Conservation (phyloP, 2,888 invertebrate species). For the Drosophila quinaria region DNA sequence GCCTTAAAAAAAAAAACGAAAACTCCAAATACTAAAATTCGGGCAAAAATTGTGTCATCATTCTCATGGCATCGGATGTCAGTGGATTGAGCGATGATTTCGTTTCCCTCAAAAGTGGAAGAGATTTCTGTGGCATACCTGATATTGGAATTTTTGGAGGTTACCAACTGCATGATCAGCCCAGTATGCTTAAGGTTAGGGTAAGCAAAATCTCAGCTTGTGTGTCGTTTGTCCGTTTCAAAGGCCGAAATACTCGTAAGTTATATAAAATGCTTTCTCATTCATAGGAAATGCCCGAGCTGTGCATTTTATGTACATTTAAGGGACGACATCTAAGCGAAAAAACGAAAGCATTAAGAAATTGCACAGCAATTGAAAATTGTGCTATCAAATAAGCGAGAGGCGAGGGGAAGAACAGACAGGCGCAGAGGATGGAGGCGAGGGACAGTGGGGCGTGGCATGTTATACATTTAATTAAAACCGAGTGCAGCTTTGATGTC, state of each 20-base stretch:
- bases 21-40: too few species aligned
- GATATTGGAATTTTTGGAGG: not conserved
- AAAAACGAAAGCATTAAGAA: slow-evolving; percentile 67
- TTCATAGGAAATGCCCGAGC: slow-evolving; percentile 70
- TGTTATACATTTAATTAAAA: slow-evolving; percentile 76
- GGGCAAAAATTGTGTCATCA: too few species aligned
- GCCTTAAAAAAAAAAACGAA: too few species aligned
- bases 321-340: slow-evolving; percentile 47
- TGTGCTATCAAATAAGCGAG: slow-evolving; percentile 49
- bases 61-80: too few species aligned
- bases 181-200: not conserved
- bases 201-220: slow-evolving; percentile 12
- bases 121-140: too few species aligned
- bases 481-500: slow-evolving; percentile 71
- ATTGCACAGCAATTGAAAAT: slow-evolving; percentile 77
- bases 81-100: too few species aligned
- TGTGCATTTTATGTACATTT: slow-evolving; percentile 76
- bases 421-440: not conserved
- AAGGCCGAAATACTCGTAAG: slow-evolving; percentile 69
- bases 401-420: not conserved
- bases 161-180: not conserved
- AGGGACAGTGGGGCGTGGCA: slow-evolving; percentile 4
- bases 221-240: slow-evolving; percentile 50
- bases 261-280: slow-evolving; percentile 72
- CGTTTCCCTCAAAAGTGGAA: too few species aligned